Percentiles rank a stretch among this genome's conserved stretches.
Conservation (phyloP, 1,140 invertebrate genomes). For the Aphis craccivora region DNA sequence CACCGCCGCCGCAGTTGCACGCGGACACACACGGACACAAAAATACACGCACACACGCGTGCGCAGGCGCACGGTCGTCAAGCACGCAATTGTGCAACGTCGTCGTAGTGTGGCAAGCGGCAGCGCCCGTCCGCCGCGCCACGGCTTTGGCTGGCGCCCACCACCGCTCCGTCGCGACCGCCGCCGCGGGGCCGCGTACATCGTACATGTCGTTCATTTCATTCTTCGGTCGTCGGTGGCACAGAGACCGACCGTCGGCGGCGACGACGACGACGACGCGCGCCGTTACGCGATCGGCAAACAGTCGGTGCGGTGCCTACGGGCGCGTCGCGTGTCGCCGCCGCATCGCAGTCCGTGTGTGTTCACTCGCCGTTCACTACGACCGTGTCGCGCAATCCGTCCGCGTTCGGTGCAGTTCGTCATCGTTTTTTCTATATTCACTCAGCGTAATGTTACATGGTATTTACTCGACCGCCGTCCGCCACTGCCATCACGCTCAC, state of each 20-base stretch:
- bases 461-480: not conserved
- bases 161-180: not conserved
- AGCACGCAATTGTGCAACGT: slow-evolving; percentile 47
- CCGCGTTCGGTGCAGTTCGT: not conserved
- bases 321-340: not conserved
- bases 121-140: not conserved
- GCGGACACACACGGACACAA: not conserved
- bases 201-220: not conserved
- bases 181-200: not conserved
- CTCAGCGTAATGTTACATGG: not conserved
- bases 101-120: not conserved
- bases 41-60: not conserved
- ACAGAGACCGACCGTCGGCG: not conserved
- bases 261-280: not conserved
- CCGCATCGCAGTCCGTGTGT: not conserved
- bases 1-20: slow-evolving; percentile 3
- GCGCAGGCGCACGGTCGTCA: not conserved
- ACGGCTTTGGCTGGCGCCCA: slow-evolving; percentile 41
- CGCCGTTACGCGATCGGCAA: not conserved
- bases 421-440: too few relatives aligned
- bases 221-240: not conserved
- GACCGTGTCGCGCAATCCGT: not conserved
- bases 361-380: not conserved
- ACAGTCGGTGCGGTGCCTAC: not conserved
- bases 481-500: not conserved